Percentiles rank a stretch among this genome's conserved stretches.
Evolutionary conservation across 1,140 invertebrate species (phyloP).

Genomic region (Hesperophylax magnus): DNA sequence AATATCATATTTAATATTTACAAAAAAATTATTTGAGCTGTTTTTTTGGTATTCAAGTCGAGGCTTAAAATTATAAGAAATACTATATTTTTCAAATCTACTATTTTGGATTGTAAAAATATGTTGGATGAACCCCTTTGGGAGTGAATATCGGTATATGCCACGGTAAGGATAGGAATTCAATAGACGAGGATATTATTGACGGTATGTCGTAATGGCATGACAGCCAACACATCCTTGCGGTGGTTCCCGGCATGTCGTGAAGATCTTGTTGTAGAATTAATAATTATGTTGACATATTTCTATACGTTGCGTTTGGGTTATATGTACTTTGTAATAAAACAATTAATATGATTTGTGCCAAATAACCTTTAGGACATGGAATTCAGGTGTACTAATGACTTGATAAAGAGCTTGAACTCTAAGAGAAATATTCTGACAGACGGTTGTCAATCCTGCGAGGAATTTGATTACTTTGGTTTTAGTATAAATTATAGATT

Average conservation of each 20-base stretch:
- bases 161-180: not conserved
- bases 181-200: not conserved
- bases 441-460: not conserved
- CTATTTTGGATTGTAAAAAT: not conserved
- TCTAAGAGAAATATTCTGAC: too few species aligned
- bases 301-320: not conserved
- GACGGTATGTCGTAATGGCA: too few species aligned
- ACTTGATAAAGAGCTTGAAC: not conserved
- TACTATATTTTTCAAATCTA: not conserved
- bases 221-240: too few species aligned
- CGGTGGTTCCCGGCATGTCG: too few species aligned
- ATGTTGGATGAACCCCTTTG: not conserved
- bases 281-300: not conserved
- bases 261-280: too few species aligned
- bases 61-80: not conserved
- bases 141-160: not conserved
- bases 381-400: not conserved
- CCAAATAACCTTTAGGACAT: conserved; percentile 8
- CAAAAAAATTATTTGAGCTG: too few species aligned
- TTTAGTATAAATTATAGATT: conserved; percentile 21
- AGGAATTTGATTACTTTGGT: not conserved
- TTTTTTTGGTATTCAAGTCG: too few species aligned
- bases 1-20: too few species aligned
- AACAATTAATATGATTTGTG: conserved; percentile 25
- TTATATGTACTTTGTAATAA: not conserved